phyloP scores from a whole-genome alignment of 2,797 vertebrate genomes.

The Spinus olivaceus region DNA sequence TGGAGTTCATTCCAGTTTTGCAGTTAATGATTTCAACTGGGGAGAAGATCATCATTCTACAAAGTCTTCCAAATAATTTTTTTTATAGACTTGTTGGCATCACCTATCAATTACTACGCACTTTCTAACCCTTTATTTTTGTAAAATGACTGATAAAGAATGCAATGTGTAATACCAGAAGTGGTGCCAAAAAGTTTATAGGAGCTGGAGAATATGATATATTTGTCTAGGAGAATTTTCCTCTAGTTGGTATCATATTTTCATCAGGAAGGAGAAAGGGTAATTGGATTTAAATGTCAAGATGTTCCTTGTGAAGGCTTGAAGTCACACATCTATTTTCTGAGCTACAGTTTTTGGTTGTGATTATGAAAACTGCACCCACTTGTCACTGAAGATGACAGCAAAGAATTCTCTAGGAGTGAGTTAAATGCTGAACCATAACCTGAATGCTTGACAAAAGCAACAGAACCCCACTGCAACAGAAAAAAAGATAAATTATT shows the following conservation, averaged over 20 bases:
- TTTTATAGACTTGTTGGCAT: neutral
- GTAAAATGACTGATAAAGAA: neutral
- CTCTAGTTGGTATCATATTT: conserved; percentile 60
- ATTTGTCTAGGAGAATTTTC: conserved; percentile 67
- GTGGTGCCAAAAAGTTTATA: conserved; percentile 8
- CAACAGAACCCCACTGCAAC: neutral
- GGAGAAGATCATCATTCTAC: neutral
- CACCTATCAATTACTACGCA: neutral
- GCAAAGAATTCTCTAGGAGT: conserved; percentile 9
- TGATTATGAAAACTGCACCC: conserved; percentile 63
- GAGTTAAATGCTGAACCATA: conserved; percentile 31
- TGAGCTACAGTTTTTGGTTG: conserved; percentile 52
- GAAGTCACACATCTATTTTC: conserved; percentile 72
- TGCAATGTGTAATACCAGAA: neutral
- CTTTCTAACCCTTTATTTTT: neutral
- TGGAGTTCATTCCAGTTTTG: conserved; percentile 58
- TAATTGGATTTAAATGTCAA: conserved; percentile 86
- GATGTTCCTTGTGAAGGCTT: conserved; percentile 68
- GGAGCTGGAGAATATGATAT: conserved; percentile 34
- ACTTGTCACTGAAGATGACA: conserved; percentile 57
- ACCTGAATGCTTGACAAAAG: neutral
- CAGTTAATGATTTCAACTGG: conserved; percentile 46
- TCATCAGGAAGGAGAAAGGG: conserved; percentile 74
- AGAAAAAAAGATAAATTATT: neutral
- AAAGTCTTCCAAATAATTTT: neutral